Base-by-base conservation (phyloP, 2,797 vertebrate genomes). In the Moxostoma hubbsi region DNA sequence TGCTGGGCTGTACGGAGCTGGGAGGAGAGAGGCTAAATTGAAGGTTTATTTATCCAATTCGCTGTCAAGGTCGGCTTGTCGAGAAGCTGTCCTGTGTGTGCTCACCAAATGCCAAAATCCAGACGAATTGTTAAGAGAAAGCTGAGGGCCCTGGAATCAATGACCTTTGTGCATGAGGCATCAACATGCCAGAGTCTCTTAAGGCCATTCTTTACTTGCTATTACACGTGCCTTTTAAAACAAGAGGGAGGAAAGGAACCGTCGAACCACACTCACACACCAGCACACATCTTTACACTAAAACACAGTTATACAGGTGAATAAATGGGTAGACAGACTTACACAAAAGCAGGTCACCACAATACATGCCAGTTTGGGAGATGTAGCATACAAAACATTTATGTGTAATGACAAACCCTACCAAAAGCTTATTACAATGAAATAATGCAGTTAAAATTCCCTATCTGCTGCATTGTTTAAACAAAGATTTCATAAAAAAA, bases 11-110 rank as follows among this genome's bases (percentile, higher is more conserved):
- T 92, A 93, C 92, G 90, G 90, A 84, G 86, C 85, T 93, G 95
- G 94, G 80, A 71, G 90, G 89, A 89, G 89, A 92, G 95, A 94
- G 91, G 95, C 95, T 97, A 97, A 98, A 98, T 97, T 97, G 97
- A 97, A 96, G 97, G 96, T 98, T 98, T 98, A 98, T 98, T 99
- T 99, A 98, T 98, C 98, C 97, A 96, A 95, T 96, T 96, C 94
- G 93, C 97, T 99, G 98, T 99, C 98, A 99, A 97, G 97, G 97
- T 98, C 95, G 94, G 95, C 95, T 95, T 95, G 96, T 97, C 95
- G 92, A 95, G 92, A 94, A 96, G 96, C 96, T 96, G 97, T 97
- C 97, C 96, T 96, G 89, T 93, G 95, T 95, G 94, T 93, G 95
- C 95, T 97, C 96, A 96, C 95, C 97, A 98, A 98, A 99, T 98